Base-by-base conservation (phyloP, 2,113 vertebrate species). In the Indicator maculatus region DNA sequence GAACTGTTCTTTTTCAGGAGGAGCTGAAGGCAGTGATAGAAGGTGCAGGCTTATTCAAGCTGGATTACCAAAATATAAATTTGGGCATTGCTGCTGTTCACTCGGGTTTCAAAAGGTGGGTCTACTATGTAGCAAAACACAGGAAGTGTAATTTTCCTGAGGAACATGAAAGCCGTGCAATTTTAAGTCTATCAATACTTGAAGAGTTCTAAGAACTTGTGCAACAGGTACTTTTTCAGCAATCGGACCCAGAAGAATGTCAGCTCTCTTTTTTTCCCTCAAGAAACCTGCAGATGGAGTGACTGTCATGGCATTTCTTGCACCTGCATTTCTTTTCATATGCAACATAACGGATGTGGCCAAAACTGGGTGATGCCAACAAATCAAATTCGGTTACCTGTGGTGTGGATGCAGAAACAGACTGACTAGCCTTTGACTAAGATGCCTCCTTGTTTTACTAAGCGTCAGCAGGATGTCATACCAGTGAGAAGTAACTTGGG, bases 41-140 rank as follows among this genome's bases (percentile, higher is more conserved):
- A 97, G 99, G 99, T 8, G 97, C 98, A 8, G 99, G 99, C 28
- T 99, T 99, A 97, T 98, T 96, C 91, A 97, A 98, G 44, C 99
- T 99, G 88, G 97, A 98, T 67, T 99, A 99, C 69, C 91, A 97
- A 93, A 99, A 98, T 90, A 95, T 99, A 45, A 98, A 98, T 4
- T 98, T 93, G 0, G 99, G 99, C 41, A 98, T 99, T 3, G 99
- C 99, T 60, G 99, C 99, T 65, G 98, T 99, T 95, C 99, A 99
- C 93, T 99, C 99, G 16, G 99, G 99, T 69, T 99, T 99, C 97
- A 99, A 99, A 96, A 97, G 99, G 11, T 99, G 97, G 98, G 36
- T 80, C 61, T 65, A 10, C 77, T 30, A 1, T 3, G 31, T 52
- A 91, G 53, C 52, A 73, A 63, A 82, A 41, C 5, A 36, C 28